Percentiles rank a stretch among this genome's conserved stretches.
Conservation (phyloP, 1,140 invertebrate genomes). For the Papilio helenus region DNA sequence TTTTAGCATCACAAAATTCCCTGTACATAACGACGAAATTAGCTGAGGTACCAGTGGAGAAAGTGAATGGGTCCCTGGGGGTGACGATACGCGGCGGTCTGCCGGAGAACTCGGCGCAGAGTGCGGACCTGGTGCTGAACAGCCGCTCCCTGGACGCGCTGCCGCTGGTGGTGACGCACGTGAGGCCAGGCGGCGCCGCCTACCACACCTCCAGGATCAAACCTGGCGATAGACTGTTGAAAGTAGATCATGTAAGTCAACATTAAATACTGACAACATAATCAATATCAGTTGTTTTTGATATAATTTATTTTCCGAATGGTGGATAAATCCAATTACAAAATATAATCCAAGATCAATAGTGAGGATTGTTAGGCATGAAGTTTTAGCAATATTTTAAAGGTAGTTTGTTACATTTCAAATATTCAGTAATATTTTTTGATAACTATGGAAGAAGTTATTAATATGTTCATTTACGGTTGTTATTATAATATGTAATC, state of each 20-base stretch:
- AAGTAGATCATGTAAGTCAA: conserved; percentile 90
- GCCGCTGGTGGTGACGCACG: conserved; percentile 94
- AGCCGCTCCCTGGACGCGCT: conserved; percentile 80
- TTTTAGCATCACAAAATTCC: conserved; percentile 85
- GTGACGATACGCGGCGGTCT: conserved; percentile 92
- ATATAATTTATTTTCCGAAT: not conserved
- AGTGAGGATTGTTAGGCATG: too few relatives aligned
- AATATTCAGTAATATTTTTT: too few relatives aligned
- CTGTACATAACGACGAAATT: conserved; percentile 88
- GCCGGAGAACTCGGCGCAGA: conserved; percentile 77
- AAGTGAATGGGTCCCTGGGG: conserved; percentile 93
- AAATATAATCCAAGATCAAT: too few relatives aligned
- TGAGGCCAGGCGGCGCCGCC: conserved; percentile 94
- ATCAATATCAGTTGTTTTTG: not conserved
- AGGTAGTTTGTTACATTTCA: too few relatives aligned
- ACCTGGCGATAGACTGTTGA: conserved; percentile 94
- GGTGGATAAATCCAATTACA: not conserved
- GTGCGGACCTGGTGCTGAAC: conserved; percentile 76
- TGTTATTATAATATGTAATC: not conserved
- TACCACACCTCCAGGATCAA: conserved; percentile 91
- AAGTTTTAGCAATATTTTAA: too few relatives aligned
- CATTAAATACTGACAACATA: not conserved
- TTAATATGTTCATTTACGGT: not conserved
- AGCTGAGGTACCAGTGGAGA: conserved; percentile 89
- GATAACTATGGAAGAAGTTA: too few relatives aligned